A percentile compares a stretch with the other conserved stretches of the same genome.
Evolutionary conservation across 2,888 invertebrate species (phyloP).

Genomic region (Incurvaria masculella): DNA sequence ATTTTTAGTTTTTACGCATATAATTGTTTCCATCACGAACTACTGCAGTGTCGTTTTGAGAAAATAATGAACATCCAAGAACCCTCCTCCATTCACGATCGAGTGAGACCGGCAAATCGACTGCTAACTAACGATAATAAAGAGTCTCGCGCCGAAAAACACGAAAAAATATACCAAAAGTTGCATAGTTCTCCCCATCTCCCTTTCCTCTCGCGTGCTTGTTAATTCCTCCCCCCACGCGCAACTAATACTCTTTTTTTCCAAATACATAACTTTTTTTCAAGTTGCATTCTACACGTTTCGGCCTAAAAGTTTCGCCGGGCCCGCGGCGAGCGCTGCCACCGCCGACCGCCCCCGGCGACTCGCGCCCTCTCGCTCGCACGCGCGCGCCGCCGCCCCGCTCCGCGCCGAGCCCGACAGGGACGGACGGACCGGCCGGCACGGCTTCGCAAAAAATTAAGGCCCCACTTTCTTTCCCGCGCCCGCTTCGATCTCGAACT

Average conservation of each 20-base stretch:
- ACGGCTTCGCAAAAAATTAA: conserved; percentile 50
- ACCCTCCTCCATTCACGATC: too few species aligned
- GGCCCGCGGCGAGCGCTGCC: conserved; percentile 43
- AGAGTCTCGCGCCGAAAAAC: too few species aligned
- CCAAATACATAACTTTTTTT: conserved; percentile 55
- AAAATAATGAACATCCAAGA: too few species aligned
- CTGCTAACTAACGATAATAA: too few species aligned
- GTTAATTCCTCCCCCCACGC: conserved; percentile 49
- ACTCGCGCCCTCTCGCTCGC: conserved; percentile 40
- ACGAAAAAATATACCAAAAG: too few species aligned
- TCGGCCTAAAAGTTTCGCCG: conserved; percentile 57
- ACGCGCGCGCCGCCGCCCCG: conserved; percentile 27
- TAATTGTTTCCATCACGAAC: too few species aligned
- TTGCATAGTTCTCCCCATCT: too few species aligned
- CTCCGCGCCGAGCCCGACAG: conserved; percentile 50
- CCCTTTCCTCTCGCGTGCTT: conserved; percentile 38
- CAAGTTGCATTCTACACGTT: conserved; percentile 59
- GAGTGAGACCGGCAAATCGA: too few species aligned
- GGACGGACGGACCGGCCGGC: conserved; percentile 35
- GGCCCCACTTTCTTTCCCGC: conserved; percentile 31
- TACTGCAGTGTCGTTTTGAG: too few species aligned
- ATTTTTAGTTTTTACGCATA: too few species aligned
- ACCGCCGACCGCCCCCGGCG: conserved; percentile 42
- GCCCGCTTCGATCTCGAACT: neutral
- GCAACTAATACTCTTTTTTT: conserved; percentile 56